Evolutionary conservation across 2,797 vertebrate genomes (phyloP).

Genomic region (Spinus olivaceus): DNA sequence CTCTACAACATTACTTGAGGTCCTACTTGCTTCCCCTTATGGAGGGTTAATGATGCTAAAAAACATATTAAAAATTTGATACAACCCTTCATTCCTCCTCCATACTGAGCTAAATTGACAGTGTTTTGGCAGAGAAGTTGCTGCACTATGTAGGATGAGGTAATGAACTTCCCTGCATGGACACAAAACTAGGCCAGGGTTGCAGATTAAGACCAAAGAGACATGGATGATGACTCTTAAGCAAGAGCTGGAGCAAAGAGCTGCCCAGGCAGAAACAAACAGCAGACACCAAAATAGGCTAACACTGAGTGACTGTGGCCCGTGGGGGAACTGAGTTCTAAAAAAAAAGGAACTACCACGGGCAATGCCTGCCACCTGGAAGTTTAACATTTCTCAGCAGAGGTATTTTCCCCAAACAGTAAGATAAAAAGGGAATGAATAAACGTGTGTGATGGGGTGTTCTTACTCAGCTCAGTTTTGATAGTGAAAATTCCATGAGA

Average conservation of each 20-base stretch:
- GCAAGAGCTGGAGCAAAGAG: not conserved
- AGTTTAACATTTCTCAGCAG: not conserved
- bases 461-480: not conserved
- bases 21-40: not conserved
- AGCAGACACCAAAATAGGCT: not conserved
- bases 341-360: not conserved
- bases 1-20: not conserved
- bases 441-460: not conserved
- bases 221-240: accelerated
- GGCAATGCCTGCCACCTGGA: not conserved
- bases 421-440: not conserved
- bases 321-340: not conserved
- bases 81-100: not conserved
- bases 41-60: not conserved
- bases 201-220: not conserved
- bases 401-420: not conserved
- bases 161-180: not conserved
- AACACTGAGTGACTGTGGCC: not conserved
- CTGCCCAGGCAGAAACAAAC: not conserved
- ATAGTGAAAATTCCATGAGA: not conserved
- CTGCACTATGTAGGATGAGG: not conserved
- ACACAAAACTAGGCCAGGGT: not conserved
- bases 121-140: not conserved
- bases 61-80: not conserved
- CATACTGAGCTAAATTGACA: not conserved